Conservation (phyloP, 1,140 invertebrate genomes). For the Lutraria rhynchaena region DNA sequence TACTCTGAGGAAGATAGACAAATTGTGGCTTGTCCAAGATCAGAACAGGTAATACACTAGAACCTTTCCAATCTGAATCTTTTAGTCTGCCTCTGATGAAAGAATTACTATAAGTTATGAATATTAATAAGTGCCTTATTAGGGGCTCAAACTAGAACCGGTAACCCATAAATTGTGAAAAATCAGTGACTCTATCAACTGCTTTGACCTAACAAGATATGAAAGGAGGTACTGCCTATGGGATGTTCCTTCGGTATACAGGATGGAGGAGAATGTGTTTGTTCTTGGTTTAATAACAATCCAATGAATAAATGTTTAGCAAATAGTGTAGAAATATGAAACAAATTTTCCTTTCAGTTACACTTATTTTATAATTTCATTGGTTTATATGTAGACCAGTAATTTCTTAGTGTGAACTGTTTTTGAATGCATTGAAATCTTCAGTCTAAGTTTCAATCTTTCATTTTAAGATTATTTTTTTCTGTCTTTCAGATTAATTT, state of each 20-base stretch:
- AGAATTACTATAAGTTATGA: not conserved
- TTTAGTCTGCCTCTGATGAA: not conserved
- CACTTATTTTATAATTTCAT: not conserved
- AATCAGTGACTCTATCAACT: not conserved
- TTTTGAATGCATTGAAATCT: too few species aligned
- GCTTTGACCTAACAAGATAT: not conserved
- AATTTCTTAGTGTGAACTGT: not conserved
- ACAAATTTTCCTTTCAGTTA: not conserved
- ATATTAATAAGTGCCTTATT: too few species aligned
- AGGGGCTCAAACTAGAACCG: not conserved
- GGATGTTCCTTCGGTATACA: too few species aligned
- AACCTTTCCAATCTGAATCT: not conserved
- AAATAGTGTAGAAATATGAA: not conserved
- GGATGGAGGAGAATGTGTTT: too few species aligned
- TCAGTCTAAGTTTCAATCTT: too few species aligned
- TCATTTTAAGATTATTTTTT: not conserved
- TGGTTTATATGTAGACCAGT: not conserved
- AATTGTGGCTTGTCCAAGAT: slow-evolving; percentile 93
- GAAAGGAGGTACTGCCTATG: not conserved
- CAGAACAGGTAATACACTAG: slow-evolving; percentile 90
- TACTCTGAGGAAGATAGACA: slow-evolving; percentile 91
- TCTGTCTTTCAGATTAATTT: slow-evolving; percentile 20
- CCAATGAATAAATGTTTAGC: not conserved
- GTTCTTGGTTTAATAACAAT: too few species aligned
- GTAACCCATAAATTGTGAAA: not conserved